Evolutionary conservation across 2,113 vertebrate genomes (phyloP), one percentile per base, ranked within the genome.

Genomic region (Embiotoca jacksoni): DNA sequence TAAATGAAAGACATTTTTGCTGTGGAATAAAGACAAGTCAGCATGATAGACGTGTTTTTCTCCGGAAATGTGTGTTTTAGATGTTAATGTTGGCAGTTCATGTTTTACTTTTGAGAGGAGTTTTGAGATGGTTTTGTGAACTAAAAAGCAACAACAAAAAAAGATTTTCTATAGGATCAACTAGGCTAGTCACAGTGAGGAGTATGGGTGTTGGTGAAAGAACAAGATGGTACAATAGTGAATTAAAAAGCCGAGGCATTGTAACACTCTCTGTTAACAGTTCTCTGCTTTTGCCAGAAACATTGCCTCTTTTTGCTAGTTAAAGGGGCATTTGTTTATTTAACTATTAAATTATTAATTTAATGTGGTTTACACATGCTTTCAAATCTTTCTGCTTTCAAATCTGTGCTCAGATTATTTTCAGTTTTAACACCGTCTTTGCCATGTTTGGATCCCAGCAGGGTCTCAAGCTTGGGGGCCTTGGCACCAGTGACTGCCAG

Each of bases 361-460:
- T 3, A 47, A 32, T 44, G 3, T 66, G 32, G 4, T 50, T 72
- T 23, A 23, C 23, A 23, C 23, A 64, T 11, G 10, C 15, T 13
- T 3, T 6, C 23, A 23, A 23, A 23, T 23, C 23, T 23, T 23
- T 41, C 8, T 9, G 5, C 13, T 74, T 65, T 79, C 74, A 70
- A 71, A 60, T 72, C 47, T 9, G 1, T 3, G 50, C 35, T 59
- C 23, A 35, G 31, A 57, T 53, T 53, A 31, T 46, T 23, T 50
- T 62, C 33, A 49, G 54, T 82, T 62, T 55, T 58, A 60, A 81
- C 82, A 66, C 72, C 67, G 71, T 74, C 36, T 36, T 71, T 85
- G 65, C 86, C 87, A 88, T 86, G 88, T 87, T 87, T 82, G 71
- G 81, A 82, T 56, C 75, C 63, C 86, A 69, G 84, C 78, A 61